Percentiles rank a stretch among this genome's conserved stretches.
These are phyloP conservation scores for Polydrusus pterygomalis DNA, from an alignment of 2,888 invertebrate species.

Conservation along the genomic window DNA sequence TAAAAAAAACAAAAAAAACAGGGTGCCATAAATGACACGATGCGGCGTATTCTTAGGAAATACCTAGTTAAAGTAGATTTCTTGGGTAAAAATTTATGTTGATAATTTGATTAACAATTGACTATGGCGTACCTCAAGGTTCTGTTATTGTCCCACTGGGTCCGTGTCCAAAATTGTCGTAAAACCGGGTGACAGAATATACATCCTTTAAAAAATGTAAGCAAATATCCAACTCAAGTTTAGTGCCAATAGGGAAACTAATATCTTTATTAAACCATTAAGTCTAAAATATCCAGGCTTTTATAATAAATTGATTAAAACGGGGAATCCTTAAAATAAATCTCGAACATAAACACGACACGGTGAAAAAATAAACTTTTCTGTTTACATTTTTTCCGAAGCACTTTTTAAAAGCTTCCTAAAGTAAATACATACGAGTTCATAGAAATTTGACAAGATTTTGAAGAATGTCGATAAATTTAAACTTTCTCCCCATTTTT, in stretches of 20 bases:
- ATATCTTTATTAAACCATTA: background rate
- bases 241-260: no score
- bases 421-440: slow-evolving; percentile 5
- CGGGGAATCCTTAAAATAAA: slow-evolving; percentile 50
- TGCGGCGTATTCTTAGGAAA: no score
- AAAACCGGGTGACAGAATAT: no score
- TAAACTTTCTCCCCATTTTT: background rate
- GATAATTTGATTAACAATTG: no score
- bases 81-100: no score
- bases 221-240: no score
- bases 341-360: slow-evolving; percentile 29
- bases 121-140: background rate
- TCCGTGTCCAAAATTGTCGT: no score
- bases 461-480: background rate
- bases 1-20: no score
- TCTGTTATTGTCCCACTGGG: background rate
- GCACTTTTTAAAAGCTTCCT: slow-evolving; percentile 13
- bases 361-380: slow-evolving; percentile 43
- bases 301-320: slow-evolving; percentile 42
- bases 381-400: slow-evolving; percentile 20
- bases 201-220: no score
- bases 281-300: slow-evolving; percentile 2
- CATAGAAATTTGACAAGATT: background rate
- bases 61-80: no score
- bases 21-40: no score